Conservation (phyloP, 2,888 invertebrate species). For the Choristoneura rosaceana region DNA sequence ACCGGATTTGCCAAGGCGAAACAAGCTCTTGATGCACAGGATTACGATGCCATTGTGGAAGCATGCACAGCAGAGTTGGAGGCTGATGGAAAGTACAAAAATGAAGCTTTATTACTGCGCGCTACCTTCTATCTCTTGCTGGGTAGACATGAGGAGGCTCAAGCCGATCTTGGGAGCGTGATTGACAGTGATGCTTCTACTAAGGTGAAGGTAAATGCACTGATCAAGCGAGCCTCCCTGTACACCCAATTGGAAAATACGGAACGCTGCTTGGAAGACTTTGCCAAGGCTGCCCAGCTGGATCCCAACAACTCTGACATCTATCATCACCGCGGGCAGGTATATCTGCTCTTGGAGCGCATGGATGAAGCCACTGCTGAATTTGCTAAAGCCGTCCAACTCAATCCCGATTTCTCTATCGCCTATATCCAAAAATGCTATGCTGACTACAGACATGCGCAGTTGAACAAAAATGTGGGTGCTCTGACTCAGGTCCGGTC, state of each 20-base stretch:
- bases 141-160: conserved; percentile 90
- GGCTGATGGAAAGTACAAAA: conserved; percentile 86
- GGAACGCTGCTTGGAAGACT: conserved; percentile 91
- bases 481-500: conserved; percentile 88
- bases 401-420: conserved; percentile 94
- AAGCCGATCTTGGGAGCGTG: conserved; percentile 89
- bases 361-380: conserved; percentile 92
- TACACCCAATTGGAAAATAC: conserved; percentile 92
- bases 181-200: conserved; percentile 87
- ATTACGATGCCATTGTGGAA: conserved; percentile 91
- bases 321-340: conserved; percentile 96
- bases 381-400: conserved; percentile 92
- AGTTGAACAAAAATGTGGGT: conserved; percentile 85
- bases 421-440: conserved; percentile 96
- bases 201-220: conserved; percentile 91
- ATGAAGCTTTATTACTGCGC: conserved; percentile 91
- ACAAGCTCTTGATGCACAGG: conserved; percentile 87
- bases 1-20: conserved; percentile 91
- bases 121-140: conserved; percentile 93
- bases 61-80: conserved; percentile 93
- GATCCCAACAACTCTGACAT: conserved; percentile 94
- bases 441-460: conserved; percentile 92
- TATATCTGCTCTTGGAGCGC: conserved; percentile 92
- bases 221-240: conserved; percentile 95
- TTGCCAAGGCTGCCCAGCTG: conserved; percentile 90